Conservation (phyloP, 1,140 invertebrate genomes). For the Calephelis virginiensis region DNA sequence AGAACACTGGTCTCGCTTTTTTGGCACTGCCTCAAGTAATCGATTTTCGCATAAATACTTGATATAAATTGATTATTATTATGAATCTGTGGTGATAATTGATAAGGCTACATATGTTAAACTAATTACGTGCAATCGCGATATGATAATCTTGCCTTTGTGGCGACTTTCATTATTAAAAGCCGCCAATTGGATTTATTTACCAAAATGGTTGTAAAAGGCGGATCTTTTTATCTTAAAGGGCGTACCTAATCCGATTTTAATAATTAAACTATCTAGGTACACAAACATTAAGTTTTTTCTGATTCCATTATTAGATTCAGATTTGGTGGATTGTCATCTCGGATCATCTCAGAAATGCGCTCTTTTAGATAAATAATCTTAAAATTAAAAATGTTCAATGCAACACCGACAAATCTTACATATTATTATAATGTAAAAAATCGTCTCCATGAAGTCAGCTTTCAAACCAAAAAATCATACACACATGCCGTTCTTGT, state of each 20-base stretch:
- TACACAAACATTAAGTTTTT: too few species aligned
- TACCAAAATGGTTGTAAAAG: neutral
- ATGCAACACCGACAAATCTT: too few species aligned
- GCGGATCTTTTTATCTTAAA: neutral
- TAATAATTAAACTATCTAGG: too few species aligned
- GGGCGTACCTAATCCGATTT: neutral
- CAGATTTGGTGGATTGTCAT: too few species aligned
- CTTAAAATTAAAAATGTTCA: too few species aligned
- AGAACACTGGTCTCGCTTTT: conserved; percentile 13
- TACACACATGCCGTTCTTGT: too few species aligned
- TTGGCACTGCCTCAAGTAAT: conserved; percentile 12
- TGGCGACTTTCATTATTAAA: neutral
- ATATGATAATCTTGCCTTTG: conserved; percentile 14
- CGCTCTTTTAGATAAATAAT: too few species aligned
- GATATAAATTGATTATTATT: conserved; percentile 3
- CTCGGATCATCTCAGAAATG: too few species aligned
- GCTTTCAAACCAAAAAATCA: too few species aligned
- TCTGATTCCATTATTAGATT: too few species aligned
- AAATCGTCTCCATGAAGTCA: too few species aligned
- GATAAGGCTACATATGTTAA: conserved; percentile 5
- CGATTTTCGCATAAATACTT: conserved; percentile 8
- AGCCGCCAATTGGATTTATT: conserved; percentile 2
- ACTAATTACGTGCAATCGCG: conserved; percentile 13
- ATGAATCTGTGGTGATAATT: conserved; percentile 11
- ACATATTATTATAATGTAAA: too few species aligned